phyloP scores from a whole-genome alignment of 2,113 vertebrate species.

The Neolamprologus cancellatus region DNA sequence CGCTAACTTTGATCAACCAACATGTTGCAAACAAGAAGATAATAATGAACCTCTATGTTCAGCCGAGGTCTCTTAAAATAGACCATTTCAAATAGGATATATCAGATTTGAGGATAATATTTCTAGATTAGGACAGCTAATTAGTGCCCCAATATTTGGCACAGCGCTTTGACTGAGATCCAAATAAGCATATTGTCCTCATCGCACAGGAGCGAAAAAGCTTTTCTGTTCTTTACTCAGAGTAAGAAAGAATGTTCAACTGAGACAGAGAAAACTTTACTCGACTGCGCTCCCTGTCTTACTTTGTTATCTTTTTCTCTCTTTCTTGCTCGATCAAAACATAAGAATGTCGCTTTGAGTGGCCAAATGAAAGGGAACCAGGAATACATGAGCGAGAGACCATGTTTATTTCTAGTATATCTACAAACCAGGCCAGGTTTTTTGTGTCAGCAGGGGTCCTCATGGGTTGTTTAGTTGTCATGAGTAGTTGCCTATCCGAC shows the following conservation, averaged over 20 bases:
- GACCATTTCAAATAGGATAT: slow-evolving; percentile 56
- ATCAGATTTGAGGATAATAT: slow-evolving; percentile 60
- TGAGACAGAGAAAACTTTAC: slow-evolving; percentile 48
- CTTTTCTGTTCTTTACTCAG: slow-evolving; percentile 38
- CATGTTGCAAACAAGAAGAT: slow-evolving; percentile 66
- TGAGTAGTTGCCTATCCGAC: slow-evolving; percentile 49
- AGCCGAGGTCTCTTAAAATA: slow-evolving; percentile 58
- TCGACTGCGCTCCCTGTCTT: slow-evolving; percentile 22
- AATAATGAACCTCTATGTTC: slow-evolving; percentile 63
- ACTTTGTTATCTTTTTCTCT: slow-evolving; percentile 40
- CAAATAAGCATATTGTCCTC: slow-evolving; percentile 67
- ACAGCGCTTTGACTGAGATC: slow-evolving; percentile 33
- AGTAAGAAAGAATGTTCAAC: slow-evolving; percentile 30
- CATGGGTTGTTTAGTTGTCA: slow-evolving; percentile 53
- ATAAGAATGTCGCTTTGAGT: slow-evolving; percentile 49
- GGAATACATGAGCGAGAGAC: slow-evolving; percentile 39
- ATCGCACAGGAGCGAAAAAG: slow-evolving; percentile 12
- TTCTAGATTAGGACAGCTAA: slow-evolving; percentile 62
- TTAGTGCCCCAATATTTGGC: slow-evolving; percentile 59
- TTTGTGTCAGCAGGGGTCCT: slow-evolving; percentile 49
- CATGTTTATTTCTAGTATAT: slow-evolving; percentile 46
- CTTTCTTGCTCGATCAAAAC: slow-evolving; percentile 60
- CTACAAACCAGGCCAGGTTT: slow-evolving; percentile 39
- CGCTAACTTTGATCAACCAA: slow-evolving; percentile 65
- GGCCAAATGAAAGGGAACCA: slow-evolving; percentile 54